Evolutionary conservation across 2,113 vertebrate species (phyloP), one percentile per base, ranked within the genome.

Genomic region (Cebidichthys violaceus): DNA sequence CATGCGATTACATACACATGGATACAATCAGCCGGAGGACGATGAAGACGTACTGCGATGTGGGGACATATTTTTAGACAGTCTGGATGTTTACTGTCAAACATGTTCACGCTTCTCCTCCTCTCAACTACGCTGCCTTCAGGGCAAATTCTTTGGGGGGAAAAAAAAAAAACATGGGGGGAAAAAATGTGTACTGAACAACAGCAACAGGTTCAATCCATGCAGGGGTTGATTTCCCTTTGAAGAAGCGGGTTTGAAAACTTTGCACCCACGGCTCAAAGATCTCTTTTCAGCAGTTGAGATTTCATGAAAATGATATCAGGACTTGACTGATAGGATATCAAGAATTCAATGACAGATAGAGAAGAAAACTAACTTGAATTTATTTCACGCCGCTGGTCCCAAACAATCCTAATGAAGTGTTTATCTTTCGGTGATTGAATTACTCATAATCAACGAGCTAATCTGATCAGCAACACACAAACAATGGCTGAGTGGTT

Each of bases 21-120:
- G 67, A 69, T 18, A 20, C 54, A 76, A 59, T 83, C 55, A 87
- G 29, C 79, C 74, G 0, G 37, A 65, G 14, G 68, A 27, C 43
- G 2, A 69, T 33, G 35, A 66, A 79, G 68, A 84, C 39, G 10
- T 6, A 59, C 7, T 45, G 66, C 37, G 65, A 75, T 69, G 75
- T 33, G 67, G 59, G 70, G 65, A 41, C 39, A 78, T 39, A 70
- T 55, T 79, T 74, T 83, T 47, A 52, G 60, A 52, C 54, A 37
- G 33, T 33, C n/a, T 18, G 54, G 10, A 55, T 90, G 77, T 86
- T 90, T 88, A 83, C 74, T 22, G 66, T 76, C 24, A 84, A 89
- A 84, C 68, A 77, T 64, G 68, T 70, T 72, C 54, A 79, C 15
- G 29, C 74, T 47, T 77, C 35, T 43, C 59, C 64, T 66, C 41